These are phyloP conservation scores for Montifringilla adamsi DNA, from an alignment of 2,113 vertebrate species.

Conservation along the genomic window DNA sequence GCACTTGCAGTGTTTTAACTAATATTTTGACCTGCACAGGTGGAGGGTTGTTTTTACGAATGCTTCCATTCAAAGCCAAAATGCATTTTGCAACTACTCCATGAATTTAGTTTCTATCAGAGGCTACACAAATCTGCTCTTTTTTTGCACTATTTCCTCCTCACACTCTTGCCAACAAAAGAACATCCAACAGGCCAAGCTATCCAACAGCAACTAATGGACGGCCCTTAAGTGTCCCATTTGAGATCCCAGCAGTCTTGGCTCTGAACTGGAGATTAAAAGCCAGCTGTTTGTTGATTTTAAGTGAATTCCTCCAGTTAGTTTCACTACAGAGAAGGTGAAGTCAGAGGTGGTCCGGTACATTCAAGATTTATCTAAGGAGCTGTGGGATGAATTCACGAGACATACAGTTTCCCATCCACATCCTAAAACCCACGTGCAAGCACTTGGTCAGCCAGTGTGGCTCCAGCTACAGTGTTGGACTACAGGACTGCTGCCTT, in stretches of 20 bases:
- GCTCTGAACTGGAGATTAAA: neutral
- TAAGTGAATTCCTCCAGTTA: neutral
- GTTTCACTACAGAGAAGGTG: neutral
- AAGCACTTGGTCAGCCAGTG: neutral
- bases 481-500: conserved; percentile 17
- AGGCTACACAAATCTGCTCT: neutral
- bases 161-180: neutral
- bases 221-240: neutral
- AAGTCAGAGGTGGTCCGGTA: neutral
- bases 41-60: neutral
- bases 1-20: neutral
- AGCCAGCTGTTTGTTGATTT: neutral
- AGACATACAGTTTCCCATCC: neutral
- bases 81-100: neutral
- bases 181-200: neutral
- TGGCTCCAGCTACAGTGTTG: conserved; percentile 1
- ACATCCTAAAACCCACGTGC: neutral
- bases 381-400: neutral
- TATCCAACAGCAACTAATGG: neutral
- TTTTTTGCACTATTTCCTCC: neutral
- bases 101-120: neutral
- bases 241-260: neutral
- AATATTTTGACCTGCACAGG: neutral
- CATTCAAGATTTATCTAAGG: neutral
- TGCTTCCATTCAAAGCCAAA: neutral